Evolutionary conservation across 1,140 invertebrate species (phyloP).

Genomic region (Drosophila kurseongensis): DNA sequence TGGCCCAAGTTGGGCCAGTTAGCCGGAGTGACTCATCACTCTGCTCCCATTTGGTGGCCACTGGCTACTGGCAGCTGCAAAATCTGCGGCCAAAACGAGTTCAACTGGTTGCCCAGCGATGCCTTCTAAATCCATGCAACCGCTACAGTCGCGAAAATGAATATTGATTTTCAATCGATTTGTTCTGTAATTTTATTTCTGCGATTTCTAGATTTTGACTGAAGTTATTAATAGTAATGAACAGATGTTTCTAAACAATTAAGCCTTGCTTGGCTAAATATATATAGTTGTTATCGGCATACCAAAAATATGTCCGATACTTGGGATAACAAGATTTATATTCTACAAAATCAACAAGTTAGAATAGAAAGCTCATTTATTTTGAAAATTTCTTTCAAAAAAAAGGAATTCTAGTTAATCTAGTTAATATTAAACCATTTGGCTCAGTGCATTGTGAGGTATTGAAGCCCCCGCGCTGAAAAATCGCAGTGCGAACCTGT

Average conservation of each 20-base stretch:
- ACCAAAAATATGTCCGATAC: too few relatives aligned
- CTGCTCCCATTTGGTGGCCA: constrained; percentile 43
- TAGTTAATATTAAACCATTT: too few relatives aligned
- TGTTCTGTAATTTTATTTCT: background rate
- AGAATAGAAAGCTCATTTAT: too few relatives aligned
- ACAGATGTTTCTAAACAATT: too few relatives aligned
- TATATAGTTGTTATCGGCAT: too few relatives aligned
- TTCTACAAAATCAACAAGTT: too few relatives aligned
- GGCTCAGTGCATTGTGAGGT: constrained; percentile 4
- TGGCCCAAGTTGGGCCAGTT: constrained; percentile 44
- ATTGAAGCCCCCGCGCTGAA: constrained; percentile 7
- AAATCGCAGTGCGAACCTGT: constrained; percentile 57
- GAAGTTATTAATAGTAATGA: too few relatives aligned
- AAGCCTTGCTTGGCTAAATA: too few relatives aligned
- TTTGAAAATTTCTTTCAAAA: too few relatives aligned
- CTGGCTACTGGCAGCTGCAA: constrained; percentile 65
- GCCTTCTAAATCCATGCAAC: constrained; percentile 68
- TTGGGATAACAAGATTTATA: too few relatives aligned
- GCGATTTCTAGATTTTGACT: too few relatives aligned
- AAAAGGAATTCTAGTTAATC: too few relatives aligned
- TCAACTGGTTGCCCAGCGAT: constrained; percentile 69
- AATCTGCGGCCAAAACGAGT: constrained; percentile 63
- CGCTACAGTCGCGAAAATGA: constrained; percentile 9
- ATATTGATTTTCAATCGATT: background rate
- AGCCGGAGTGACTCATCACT: constrained; percentile 60